Conservation (phyloP, 2,797 vertebrate species). For the Heterohyrax brucei region DNA sequence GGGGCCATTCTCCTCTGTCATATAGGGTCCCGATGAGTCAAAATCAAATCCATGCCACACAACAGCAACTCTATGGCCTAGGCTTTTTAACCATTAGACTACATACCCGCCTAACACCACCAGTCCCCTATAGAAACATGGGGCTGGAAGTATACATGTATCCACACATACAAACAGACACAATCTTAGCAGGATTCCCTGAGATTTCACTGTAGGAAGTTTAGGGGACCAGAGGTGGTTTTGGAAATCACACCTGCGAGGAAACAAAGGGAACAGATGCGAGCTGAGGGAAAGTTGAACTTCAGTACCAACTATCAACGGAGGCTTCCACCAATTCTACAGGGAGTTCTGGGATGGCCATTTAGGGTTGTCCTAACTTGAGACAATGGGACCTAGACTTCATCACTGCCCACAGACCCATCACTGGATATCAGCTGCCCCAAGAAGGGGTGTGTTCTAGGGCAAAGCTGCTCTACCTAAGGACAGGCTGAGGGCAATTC, state of each 20-base stretch:
- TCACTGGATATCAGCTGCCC: not conserved
- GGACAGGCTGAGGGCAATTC: not conserved
- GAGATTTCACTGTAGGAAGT: not conserved
- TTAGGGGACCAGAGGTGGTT: not conserved
- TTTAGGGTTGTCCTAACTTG: not conserved
- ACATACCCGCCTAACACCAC: not conserved
- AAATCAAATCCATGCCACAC: no score
- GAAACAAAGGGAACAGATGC: not conserved
- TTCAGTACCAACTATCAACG: not conserved
- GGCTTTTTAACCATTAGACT: not conserved
- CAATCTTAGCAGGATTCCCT: not conserved
- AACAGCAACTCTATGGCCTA: not conserved
- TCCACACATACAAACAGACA: not conserved
- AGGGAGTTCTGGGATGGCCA: no score
- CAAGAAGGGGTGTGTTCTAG: not conserved
- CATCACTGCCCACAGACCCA: not conserved
- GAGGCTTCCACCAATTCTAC: not conserved
- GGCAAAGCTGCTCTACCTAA: not conserved
- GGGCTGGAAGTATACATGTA: not conserved
- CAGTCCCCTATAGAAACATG: not conserved
- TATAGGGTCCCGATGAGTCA: no score
- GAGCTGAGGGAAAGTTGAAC: not conserved
- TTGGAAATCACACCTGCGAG: not conserved
- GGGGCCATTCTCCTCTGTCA: no score
- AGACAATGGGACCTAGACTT: not conserved